Conservation (phyloP, 2,888 invertebrate species). For the Rotaria magnacalcarata region DNA sequence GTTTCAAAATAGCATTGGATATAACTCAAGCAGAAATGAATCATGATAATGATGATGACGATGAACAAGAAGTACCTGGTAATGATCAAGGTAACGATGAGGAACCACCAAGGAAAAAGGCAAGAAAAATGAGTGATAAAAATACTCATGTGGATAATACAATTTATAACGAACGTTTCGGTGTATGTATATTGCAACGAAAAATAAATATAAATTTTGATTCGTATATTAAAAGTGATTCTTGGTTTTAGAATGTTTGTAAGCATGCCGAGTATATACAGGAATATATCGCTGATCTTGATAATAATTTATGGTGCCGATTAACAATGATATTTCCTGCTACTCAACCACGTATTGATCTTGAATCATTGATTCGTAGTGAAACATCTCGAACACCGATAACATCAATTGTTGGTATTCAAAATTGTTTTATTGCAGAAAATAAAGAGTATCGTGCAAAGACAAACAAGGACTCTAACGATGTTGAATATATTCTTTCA, state of each 20-base stretch:
- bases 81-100: conserved; percentile 42
- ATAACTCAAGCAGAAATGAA: conserved; percentile 43
- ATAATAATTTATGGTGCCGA: conserved; percentile 77
- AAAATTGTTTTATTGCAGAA: conserved; percentile 74
- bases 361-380: conserved; percentile 60
- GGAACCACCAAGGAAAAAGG: conserved; percentile 40
- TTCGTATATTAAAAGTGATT: conserved; percentile 46
- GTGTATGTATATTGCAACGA: conserved; percentile 47
- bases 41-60: conserved; percentile 45
- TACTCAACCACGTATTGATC: conserved; percentile 57
- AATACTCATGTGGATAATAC: conserved; percentile 40
- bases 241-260: conserved; percentile 59
- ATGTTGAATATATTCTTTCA: conserved; percentile 65
- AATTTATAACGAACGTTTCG: conserved; percentile 44
- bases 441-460: conserved; percentile 50
- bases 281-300: conserved; percentile 73
- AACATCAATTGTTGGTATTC: conserved; percentile 74
- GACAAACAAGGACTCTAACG: conserved; percentile 49
- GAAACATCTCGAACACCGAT: conserved; percentile 71
- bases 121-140: conserved; percentile 35
- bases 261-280: conserved; percentile 55
- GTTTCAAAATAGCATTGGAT: conserved; percentile 54
- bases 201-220: conserved; percentile 36
- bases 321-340: conserved; percentile 65
- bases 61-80: conserved; percentile 44